phyloP scores from a whole-genome alignment of 1,140 invertebrate species.

The Bombus affinis region DNA sequence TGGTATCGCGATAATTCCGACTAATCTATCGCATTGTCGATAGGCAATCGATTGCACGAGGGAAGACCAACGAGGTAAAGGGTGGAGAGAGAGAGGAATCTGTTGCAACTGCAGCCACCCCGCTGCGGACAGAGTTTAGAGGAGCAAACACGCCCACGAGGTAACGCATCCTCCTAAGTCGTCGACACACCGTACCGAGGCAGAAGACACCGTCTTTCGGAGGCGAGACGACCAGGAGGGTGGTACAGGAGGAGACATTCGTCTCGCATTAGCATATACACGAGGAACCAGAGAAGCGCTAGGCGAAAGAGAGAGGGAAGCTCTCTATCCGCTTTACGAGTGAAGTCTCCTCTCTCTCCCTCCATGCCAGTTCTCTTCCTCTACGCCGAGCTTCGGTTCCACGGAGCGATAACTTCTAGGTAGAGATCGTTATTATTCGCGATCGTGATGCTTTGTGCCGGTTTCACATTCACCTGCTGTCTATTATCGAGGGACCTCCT shows the following conservation, averaged over 20 bases:
- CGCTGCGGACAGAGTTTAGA: constrained; percentile 70
- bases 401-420: constrained; percentile 31
- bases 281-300: constrained; percentile 66
- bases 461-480: constrained; percentile 19
- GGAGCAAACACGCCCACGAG: constrained; percentile 76
- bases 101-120: constrained; percentile 69
- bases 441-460: constrained; percentile 16
- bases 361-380: background rate
- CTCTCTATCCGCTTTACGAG: constrained; percentile 46
- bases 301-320: constrained; percentile 32
- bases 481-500: background rate
- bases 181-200: constrained; percentile 69
- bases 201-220: constrained; percentile 66
- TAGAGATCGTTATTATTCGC: constrained; percentile 46
- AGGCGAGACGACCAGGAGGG: constrained; percentile 59
- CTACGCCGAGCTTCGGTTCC: constrained; percentile 15
- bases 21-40: constrained; percentile 71
- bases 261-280: constrained; percentile 81
- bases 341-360: constrained; percentile 52
- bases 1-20: constrained; percentile 62
- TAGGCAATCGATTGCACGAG: constrained; percentile 63
- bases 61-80: background rate
- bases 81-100: constrained; percentile 16
- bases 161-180: constrained; percentile 67
- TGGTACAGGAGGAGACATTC: constrained; percentile 73